phyloP scores from a whole-genome alignment of 2,797 vertebrate species.

The Sitta carolinensis region DNA sequence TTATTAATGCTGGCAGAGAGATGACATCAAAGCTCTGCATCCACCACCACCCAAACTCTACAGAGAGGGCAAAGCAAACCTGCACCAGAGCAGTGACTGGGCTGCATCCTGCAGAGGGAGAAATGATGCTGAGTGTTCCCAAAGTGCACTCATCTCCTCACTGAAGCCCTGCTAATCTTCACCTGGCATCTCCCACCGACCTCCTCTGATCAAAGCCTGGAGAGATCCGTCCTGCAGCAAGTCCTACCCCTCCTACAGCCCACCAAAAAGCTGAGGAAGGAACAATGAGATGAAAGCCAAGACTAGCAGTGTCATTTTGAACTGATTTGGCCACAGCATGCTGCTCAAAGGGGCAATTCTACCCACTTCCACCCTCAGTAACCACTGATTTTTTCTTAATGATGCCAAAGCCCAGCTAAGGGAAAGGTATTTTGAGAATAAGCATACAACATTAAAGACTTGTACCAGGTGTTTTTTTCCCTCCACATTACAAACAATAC shows the following conservation, averaged over 20 bases:
- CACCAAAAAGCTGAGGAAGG: not conserved
- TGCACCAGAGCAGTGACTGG: not conserved
- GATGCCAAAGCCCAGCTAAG: not conserved
- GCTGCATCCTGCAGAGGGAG: not conserved
- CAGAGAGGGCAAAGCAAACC: not conserved
- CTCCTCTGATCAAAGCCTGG: not conserved
- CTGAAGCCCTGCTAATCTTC: not conserved
- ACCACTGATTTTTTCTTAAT: not conserved
- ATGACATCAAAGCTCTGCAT: not conserved
- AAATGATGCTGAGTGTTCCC: not conserved
- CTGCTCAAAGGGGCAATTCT: not conserved
- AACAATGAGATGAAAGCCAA: not conserved
- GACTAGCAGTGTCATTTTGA: not conserved
- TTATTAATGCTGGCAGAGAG: not conserved
- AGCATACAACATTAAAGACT: not conserved
- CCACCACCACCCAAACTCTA: not conserved
- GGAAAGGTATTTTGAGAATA: not conserved
- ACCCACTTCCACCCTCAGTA: not conserved
- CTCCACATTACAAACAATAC: not conserved
- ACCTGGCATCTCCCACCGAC: not conserved
- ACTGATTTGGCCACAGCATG: not conserved
- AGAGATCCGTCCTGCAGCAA: not conserved
- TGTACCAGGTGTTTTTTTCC: not conserved
- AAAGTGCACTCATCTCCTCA: not conserved
- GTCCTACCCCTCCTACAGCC: not conserved